Evolutionary conservation across 2,797 vertebrate species (phyloP), one percentile per base, ranked within the genome.

Genomic region (Kryptopterus vitreolus): DNA sequence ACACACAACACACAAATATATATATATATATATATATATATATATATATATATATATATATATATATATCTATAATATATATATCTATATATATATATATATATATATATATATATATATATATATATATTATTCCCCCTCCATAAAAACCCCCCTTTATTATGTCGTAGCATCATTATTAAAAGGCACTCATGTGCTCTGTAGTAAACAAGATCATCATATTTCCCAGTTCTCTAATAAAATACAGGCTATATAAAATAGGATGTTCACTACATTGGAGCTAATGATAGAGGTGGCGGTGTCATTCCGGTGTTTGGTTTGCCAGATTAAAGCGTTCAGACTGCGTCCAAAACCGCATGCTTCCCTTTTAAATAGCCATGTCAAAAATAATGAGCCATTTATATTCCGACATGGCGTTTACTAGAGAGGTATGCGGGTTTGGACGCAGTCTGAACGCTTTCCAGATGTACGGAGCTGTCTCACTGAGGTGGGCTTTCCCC

Each of bases 321-420:
- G 48, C 8, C 29, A 66, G 48, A 77, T 66, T 38, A 65, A 77
- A 77, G 61, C 22, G 0, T 8, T 38, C 29, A 4, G 48, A 12
- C n/a, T 65, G 74, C 0, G 12, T 76, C 74, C 46, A 76, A 63
- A 76, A 46, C 75, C 61, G 0, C 75, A 31, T 24, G 26, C 62
- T 35, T 63, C 59, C 12, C 46, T 57, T 20, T 9, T 66, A 43
- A 66, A 77, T 55, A 12, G n/a, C n/a, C 24, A 38, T 35, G 76
- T 66, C 22, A 18, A n/a, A 65, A 77, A 38, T 53, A 77, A 33
- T 66, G 61, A 72, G 29, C 20, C 75, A 61, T 77, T 77, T 77
- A 26, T 77, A 77, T 10, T 31, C 61, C 65, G 62, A 50, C 43
- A 65, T 35, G 58, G 29, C 13, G 33, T 63, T 72, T 63, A 79